Conservation (phyloP, 1,140 invertebrate species). For the Homarus americanus region DNA sequence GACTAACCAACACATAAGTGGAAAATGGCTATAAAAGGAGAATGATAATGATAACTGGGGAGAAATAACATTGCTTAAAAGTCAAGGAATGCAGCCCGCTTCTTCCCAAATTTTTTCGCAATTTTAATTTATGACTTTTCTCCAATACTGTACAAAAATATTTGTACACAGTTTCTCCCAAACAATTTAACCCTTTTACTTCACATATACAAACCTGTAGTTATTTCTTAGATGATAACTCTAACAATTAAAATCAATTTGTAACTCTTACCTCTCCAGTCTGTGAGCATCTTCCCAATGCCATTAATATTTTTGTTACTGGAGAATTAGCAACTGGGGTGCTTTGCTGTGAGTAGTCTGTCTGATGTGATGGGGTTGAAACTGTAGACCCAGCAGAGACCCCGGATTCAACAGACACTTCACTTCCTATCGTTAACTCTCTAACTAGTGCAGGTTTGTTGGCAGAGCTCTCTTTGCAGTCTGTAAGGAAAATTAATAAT, state of each 20-base stretch:
- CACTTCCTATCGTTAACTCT: constrained; percentile 31
- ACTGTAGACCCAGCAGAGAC: constrained; percentile 44
- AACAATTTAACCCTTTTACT: background rate
- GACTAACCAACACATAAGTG: too few species aligned
- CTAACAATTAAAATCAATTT: too few species aligned
- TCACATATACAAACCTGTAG: too few species aligned
- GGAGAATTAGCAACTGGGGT: constrained; percentile 34
- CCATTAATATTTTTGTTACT: constrained; percentile 51
- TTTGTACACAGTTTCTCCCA: background rate
- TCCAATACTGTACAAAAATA: too few species aligned
- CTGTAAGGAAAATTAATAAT: background rate
- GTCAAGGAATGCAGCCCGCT: too few species aligned
- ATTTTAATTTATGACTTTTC: too few species aligned
- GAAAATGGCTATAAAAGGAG: too few species aligned
- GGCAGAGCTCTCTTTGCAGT: background rate
- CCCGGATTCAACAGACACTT: constrained; percentile 47
- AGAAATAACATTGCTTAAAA: too few species aligned
- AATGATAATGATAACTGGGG: too few species aligned
- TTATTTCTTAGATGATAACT: too few species aligned
- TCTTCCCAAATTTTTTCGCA: too few species aligned
- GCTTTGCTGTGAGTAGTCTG: constrained; percentile 15
- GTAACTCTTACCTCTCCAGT: constrained; percentile 42
- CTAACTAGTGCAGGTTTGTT: constrained; percentile 38
- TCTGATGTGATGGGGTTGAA: constrained; percentile 46
- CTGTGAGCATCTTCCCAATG: constrained; percentile 49